Evolutionary conservation across 2,797 vertebrate species (phyloP).

Genomic region (Amblyopsis hoosieri): DNA sequence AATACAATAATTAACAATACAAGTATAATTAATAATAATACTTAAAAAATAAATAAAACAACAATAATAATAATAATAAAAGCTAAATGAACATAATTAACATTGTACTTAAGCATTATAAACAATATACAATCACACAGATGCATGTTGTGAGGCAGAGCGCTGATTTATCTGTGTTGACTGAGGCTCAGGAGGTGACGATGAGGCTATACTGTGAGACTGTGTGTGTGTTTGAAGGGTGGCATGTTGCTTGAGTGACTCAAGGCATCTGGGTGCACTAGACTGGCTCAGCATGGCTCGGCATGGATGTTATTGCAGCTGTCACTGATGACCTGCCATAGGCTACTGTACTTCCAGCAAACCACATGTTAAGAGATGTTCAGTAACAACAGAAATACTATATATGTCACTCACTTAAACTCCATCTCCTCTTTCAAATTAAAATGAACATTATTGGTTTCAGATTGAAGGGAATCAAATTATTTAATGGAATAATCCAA

Average conservation of each 20-base stretch:
- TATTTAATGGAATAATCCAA: no score
- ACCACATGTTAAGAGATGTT: no score
- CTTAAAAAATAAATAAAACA: no score
- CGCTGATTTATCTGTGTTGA: slow-evolving; percentile 72
- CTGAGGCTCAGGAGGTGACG: slow-evolving; percentile 68
- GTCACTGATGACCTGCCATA: no score
- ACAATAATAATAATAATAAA: neutral
- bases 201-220: slow-evolving; percentile 43
- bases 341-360: neutral
- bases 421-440: neutral
- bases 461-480: no score
- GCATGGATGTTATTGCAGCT: no score
- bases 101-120: neutral
- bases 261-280: neutral
- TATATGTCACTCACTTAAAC: neutral
- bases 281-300: no score
- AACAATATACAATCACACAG: neutral
- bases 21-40: no score
- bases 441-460: neutral
- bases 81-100: no score
- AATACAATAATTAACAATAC: no score
- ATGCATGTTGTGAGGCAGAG: slow-evolving; percentile 47
- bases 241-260: neutral
- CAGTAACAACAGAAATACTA: neutral
- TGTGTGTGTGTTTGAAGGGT: slow-evolving; percentile 7